A percentile compares a stretch with the other conserved stretches of the same genome.
Conservation (phyloP, 2,888 invertebrate genomes). For the Drosophila recens region DNA sequence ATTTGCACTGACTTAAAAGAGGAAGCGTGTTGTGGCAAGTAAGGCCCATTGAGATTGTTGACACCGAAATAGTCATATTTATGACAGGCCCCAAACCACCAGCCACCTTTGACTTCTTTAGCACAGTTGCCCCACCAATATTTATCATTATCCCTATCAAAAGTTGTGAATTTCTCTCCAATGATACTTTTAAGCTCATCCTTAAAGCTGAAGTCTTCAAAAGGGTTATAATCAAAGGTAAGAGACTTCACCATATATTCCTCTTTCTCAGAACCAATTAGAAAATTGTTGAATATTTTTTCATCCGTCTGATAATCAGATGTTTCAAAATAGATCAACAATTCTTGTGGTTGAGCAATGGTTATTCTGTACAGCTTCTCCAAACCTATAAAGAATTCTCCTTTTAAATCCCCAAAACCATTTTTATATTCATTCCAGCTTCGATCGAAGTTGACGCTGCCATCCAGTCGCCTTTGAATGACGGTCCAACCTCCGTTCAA, state of each 20-base stretch:
- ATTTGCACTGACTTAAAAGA: conserved; percentile 13
- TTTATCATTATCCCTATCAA: conserved; percentile 34
- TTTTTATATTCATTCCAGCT: conserved; percentile 37
- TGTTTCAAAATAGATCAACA: conserved; percentile 3
- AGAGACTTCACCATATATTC: conserved; percentile 7
- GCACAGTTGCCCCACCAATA: conserved; percentile 37
- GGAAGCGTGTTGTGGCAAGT: too few species aligned
- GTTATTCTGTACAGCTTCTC: conserved; percentile 37
- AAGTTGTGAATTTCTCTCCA: conserved; percentile 31
- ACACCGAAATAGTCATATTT: too few species aligned
- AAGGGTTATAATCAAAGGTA: too few species aligned
- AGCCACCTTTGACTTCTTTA: conserved; percentile 21
- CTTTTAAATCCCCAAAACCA: conserved; percentile 31
- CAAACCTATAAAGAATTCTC: conserved; percentile 41
- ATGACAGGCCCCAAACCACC: conserved; percentile 40
- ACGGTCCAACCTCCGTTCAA: conserved; percentile 22
- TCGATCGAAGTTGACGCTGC: conserved; percentile 31
- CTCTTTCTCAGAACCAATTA: conserved; percentile 25
- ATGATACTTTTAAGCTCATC: too few species aligned
- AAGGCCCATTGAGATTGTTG: conserved; percentile 1
- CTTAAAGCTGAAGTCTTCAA: too few species aligned
- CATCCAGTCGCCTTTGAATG: conserved; percentile 37
- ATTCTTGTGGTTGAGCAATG: conserved; percentile 12
- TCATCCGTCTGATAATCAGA: fast-evolving
- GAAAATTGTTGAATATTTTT: not conserved